A percentile compares a stretch with the other conserved stretches of the same genome.
phyloP scores from a whole-genome alignment of 2,797 vertebrate species.

The Sebastes umbrosus region DNA sequence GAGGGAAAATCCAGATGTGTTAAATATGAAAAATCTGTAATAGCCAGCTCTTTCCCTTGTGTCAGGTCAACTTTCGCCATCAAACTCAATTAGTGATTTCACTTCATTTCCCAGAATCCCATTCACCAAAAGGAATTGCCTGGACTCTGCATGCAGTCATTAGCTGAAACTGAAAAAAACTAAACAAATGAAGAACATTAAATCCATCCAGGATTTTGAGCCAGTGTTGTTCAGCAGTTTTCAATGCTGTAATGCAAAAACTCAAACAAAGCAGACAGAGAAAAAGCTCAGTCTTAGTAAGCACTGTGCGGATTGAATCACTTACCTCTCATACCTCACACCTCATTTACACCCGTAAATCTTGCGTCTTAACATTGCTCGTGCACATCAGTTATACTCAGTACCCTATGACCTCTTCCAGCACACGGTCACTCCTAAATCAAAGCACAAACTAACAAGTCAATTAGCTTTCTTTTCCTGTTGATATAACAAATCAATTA shows the following conservation, averaged over 20 bases:
- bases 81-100: not conserved
- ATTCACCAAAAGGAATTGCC: not conserved
- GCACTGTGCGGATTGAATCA: not conserved
- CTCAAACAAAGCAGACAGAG: not conserved
- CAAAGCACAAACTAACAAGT: slow-evolving; percentile 58
- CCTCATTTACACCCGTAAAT: not conserved
- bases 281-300: not conserved
- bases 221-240: not conserved
- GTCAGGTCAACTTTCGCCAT: not conserved
- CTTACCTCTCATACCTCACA: not conserved
- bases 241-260: not conserved
- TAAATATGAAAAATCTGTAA: not conserved
- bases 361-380: not conserved
- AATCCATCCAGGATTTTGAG: not conserved
- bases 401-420: not conserved
- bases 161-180: not conserved
- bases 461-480: slow-evolving; percentile 68
- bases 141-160: not conserved
- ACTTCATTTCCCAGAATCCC: not conserved
- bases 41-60: not conserved
- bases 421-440: slow-evolving; percentile 31
- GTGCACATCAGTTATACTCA: not conserved
- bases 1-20: not conserved
- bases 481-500: slow-evolving; percentile 74
- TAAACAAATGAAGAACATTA: not conserved